A percentile compares a stretch with the other conserved stretches of the same genome.
phyloP scores from a whole-genome alignment of 2,888 invertebrate genomes.

The Acronicta alni region DNA sequence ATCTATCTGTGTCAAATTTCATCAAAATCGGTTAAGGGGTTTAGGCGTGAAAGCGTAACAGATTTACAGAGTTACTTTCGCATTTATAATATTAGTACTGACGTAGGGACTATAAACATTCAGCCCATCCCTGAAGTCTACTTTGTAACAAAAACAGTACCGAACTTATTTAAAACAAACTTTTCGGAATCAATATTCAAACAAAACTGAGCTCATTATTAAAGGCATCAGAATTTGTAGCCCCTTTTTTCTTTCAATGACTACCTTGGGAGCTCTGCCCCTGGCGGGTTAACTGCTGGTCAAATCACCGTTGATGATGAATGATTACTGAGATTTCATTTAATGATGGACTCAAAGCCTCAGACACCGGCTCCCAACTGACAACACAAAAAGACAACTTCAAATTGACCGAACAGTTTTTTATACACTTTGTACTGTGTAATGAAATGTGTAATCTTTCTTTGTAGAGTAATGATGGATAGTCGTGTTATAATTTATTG shows the following conservation, averaged over 20 bases:
- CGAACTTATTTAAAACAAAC: conserved; percentile 26
- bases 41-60: too few relatives aligned
- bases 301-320: conserved; percentile 86
- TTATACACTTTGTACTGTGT: conserved; percentile 61
- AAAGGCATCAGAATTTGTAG: conserved; percentile 66
- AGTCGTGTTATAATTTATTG: conserved; percentile 55
- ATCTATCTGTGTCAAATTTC: too few relatives aligned
- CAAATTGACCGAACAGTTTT: conserved; percentile 61
- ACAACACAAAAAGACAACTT: conserved; percentile 72
- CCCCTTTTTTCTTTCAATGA: conserved; percentile 65
- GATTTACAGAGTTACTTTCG: too few relatives aligned
- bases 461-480: conserved; percentile 64
- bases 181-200: conserved; percentile 56
- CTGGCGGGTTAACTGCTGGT: conserved; percentile 79
- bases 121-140: conserved; percentile 2
- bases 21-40: too few relatives aligned
- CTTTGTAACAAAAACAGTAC: conserved; percentile 12
- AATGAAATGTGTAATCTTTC: conserved; percentile 78
- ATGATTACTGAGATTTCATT: conserved; percentile 86
- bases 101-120: too few relatives aligned
- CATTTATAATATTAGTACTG: too few relatives aligned
- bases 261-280: conserved; percentile 76
- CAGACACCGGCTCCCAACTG: conserved; percentile 75
- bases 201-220: conserved; percentile 61
- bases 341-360: conserved; percentile 75